A percentile compares a stretch with the other conserved stretches of the same genome.
Conservation (phyloP, 2,797 vertebrate genomes). For the Sebastes jordani region DNA sequence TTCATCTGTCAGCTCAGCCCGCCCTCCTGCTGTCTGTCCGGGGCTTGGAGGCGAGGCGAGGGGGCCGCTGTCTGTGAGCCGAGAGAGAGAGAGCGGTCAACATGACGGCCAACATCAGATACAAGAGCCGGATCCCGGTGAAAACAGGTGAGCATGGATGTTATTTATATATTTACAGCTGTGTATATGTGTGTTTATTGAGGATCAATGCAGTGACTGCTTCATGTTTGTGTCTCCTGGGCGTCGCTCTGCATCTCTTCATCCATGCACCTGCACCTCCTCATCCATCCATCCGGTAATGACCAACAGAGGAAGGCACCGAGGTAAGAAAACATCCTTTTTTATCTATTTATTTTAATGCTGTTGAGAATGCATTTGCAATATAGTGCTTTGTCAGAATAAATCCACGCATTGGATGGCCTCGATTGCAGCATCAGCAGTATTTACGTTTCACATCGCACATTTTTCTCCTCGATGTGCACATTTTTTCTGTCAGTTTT, state of each 20-base stretch:
- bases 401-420: neutral
- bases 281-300: constrained; percentile 48
- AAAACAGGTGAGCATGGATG: constrained; percentile 88
- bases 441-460: neutral
- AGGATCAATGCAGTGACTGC: constrained; percentile 25
- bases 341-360: neutral
- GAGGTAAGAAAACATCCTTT: constrained; percentile 74
- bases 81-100: constrained; percentile 51
- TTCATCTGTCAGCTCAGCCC: constrained; percentile 36
- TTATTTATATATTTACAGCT: neutral
- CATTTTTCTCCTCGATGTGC: neutral
- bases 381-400: rapidly evolving
- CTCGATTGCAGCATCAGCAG: neutral
- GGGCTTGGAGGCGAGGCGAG: constrained; percentile 49
- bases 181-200: neutral
- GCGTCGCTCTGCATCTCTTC: constrained; percentile 63
- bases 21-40: constrained; percentile 53
- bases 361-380: neutral
- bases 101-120: constrained; percentile 92
- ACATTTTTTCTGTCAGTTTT: neutral
- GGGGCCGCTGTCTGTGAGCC: constrained; percentile 54
- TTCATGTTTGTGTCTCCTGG: constrained; percentile 63
- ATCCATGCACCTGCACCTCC: constrained; percentile 79
- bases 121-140: constrained; percentile 91
- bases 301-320: constrained; percentile 75